Base-by-base conservation (phyloP, 2,113 vertebrate genomes). In the Equus quagga region DNA sequence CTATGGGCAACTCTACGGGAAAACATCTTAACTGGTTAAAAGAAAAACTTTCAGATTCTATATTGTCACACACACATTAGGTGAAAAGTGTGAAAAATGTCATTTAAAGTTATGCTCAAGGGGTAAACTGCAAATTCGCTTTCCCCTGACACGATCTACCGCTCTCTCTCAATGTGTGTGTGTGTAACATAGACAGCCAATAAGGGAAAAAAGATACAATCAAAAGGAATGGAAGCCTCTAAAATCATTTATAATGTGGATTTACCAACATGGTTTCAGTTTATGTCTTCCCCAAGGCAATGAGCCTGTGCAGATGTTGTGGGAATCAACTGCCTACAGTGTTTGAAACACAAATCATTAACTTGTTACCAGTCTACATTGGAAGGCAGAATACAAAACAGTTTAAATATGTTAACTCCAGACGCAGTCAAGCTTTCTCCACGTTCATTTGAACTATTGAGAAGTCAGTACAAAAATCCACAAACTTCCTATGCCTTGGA, bases 271-370 rank as follows among this genome's bases (percentile, higher is more conserved):
- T 9, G 17, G 51, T 69, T 95, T 95, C 75, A 82, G 54, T 96
- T 90, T 97, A 80, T 93, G 49, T 84, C 93, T 96, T 81, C 94
- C 96, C 95, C 54, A 94, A 97, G 96, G 97, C 96, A 94, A 89
- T 92, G 62, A 92, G 80, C 79, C 83, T 81, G 14, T 67, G 26
- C 80, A 97, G 95, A 94, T 98, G 93, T 83, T 97, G 58, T 60
- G 31, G 70, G 89, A 97, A 93, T 91, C 60, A 96, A 91, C 89
- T 97, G 96, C 95, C 87, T 51, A 94, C 83, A 51, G 95, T 64
- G 89, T 95, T 96, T 94, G 75, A 93, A 96, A 96, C 76, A 97
- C 93, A 98, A 97, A 97, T 97, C 96, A 96, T 95, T 97, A 97
- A 97, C 93, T 97, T 88, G 87, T 97, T 97, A 96, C 93, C 41